These are phyloP conservation scores for Onychomys arenicola DNA, from an alignment of 2,797 vertebrate genomes.

Conservation along the genomic window DNA sequence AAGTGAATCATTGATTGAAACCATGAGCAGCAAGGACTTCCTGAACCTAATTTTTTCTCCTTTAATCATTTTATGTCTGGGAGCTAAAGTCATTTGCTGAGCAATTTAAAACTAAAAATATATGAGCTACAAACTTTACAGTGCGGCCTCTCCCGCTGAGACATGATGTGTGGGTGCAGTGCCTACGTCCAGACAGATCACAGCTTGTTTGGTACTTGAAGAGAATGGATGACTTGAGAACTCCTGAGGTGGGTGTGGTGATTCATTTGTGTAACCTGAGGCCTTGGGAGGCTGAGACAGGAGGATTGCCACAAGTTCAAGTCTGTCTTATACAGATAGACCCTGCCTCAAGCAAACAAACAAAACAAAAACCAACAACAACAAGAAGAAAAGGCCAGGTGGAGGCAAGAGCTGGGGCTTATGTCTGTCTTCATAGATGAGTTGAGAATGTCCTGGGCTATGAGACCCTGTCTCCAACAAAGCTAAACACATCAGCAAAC, in stretches of 20 bases:
- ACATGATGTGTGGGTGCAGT: neutral
- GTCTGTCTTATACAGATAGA: neutral
- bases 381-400: neutral
- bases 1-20: slow-evolving; percentile 71
- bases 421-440: neutral
- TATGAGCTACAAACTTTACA: slow-evolving; percentile 42
- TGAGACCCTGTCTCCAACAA: neutral
- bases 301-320: neutral
- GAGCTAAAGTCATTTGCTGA: slow-evolving; percentile 61
- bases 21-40: slow-evolving; percentile 54
- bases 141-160: neutral
- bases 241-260: neutral
- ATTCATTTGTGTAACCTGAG: neutral
- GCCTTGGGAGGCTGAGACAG: neutral
- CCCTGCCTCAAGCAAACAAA: neutral
- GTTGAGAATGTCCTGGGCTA: neutral
- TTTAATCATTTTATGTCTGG: slow-evolving; percentile 53
- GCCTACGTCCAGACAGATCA: neutral
- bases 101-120: slow-evolving; percentile 67
- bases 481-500: neutral
- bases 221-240: slow-evolving; percentile 52
- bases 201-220: neutral
- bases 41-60: neutral
- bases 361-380: neutral
- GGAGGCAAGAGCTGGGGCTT: neutral